Base-by-base conservation (phyloP, 2,888 invertebrate species). In the Tenthredo distinguenda region DNA sequence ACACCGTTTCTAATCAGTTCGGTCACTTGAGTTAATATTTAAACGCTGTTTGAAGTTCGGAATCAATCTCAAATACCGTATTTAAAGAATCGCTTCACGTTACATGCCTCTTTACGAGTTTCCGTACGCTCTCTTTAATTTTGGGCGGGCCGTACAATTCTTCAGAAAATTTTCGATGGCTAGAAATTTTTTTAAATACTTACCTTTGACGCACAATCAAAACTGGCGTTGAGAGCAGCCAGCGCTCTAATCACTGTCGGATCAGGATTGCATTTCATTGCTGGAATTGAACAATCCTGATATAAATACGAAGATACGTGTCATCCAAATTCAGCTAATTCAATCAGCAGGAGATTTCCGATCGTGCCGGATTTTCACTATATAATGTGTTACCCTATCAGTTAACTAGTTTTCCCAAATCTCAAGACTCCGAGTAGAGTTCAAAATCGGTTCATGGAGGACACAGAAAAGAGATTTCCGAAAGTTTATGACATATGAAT, bases 191-290 rank as follows among this genome's bases (percentile, higher is more conserved):
- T 40, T 37, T 5, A 37, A 21, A 81, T 10, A 34, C 82, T 84
- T 90, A 93, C 93, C 90, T 92, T 91, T 87, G 95, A 95, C 7
- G 96, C 96, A 91, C 96, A 96, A 90, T 96, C 96, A 91, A 96
- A 96, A 72, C 95, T 94, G 37, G 94, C 92, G 77, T 96, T 96
- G 65, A 96, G 91, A 50, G 94, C 93, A 18, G 95, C 95, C 82
- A 96, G 84, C 68, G 90, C 87, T 89, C 92, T 91, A 31, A 94
- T 88, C 2, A 93, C 93, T 4, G 94, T 91, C 43, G 93, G 91
- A 88, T 95, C 94, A 71, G 95, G 94, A 92, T 96, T 96, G 90
- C 96, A 96, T 91, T 96, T 96, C 43, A 96, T 94, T 87, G 96
- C 96, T 94, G 88, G 31, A 91, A 92, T 87, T 1, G 6, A 62